Evolutionary conservation across 2,888 invertebrate species (phyloP).

Genomic region (Patella pellucida): DNA sequence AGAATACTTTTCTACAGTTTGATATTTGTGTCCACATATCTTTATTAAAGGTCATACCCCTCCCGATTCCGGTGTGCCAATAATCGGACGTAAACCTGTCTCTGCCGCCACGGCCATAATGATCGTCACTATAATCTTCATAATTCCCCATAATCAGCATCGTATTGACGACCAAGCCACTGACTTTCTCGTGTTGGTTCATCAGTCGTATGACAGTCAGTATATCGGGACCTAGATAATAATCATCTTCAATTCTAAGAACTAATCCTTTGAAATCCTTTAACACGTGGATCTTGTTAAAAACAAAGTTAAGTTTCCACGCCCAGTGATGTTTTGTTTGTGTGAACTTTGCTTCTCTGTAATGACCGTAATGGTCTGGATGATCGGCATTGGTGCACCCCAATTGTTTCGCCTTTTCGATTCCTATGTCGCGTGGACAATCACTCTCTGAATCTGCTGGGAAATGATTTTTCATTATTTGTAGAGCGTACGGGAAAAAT

Average conservation of each 20-base stretch:
- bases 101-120: background rate
- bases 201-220: constrained; percentile 9
- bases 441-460: constrained; percentile 17
- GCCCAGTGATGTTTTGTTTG: constrained; percentile 27
- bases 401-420: constrained; percentile 1
- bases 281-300: constrained; percentile 15
- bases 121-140: background rate
- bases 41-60: constrained; percentile 20
- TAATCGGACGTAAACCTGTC: background rate
- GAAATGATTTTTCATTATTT: constrained; percentile 14
- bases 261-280: constrained; percentile 16
- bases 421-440: constrained; percentile 18
- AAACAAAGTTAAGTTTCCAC: constrained; percentile 22
- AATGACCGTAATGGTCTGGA: constrained; percentile 21
- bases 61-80: constrained; percentile 15
- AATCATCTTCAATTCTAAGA: constrained; percentile 22
- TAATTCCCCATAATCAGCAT: constrained; percentile 21
- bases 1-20: constrained; percentile 17
- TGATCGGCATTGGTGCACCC: constrained; percentile 18
- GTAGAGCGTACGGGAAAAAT: constrained; percentile 21
- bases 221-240: constrained; percentile 17
- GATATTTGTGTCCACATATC: constrained; percentile 15
- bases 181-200: background rate
- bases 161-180: background rate
- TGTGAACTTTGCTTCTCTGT: constrained; percentile 18